Evolutionary conservation across 2,888 invertebrate species (phyloP).

Genomic region (Limnephilus rhombicus): DNA sequence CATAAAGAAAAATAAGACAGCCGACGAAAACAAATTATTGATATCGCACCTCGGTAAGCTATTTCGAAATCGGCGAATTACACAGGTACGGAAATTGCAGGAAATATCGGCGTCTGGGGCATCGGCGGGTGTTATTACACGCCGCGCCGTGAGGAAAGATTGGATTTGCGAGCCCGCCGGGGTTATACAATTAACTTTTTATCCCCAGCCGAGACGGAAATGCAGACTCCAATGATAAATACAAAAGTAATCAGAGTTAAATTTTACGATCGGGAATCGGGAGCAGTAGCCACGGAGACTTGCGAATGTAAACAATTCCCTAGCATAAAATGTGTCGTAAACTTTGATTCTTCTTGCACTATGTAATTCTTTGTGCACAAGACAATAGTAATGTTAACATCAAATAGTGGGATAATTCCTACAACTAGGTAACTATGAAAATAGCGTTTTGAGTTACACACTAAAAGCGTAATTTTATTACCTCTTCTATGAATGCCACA

Average conservation of each 20-base stretch:
- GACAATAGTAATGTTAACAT: too few relatives aligned
- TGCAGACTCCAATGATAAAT: constrained; percentile 26
- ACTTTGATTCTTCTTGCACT: not conserved
- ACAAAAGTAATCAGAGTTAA: constrained; percentile 46
- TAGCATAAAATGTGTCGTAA: not conserved
- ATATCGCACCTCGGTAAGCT: not conserved
- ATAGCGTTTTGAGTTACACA: too few relatives aligned
- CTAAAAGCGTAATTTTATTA: too few relatives aligned
- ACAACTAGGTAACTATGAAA: too few relatives aligned
- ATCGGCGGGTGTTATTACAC: constrained; percentile 11
- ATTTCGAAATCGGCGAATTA: constrained; percentile 25
- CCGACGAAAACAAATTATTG: not conserved
- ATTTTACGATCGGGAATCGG: constrained; percentile 29
- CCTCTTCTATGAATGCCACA: too few relatives aligned
- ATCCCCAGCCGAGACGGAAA: not conserved
- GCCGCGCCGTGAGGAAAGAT: constrained; percentile 8
- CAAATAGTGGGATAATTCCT: too few relatives aligned
- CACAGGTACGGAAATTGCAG: constrained; percentile 29
- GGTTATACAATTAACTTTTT: constrained; percentile 45
- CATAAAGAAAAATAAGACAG: not conserved
- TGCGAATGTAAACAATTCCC: not conserved
- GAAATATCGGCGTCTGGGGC: constrained; percentile 24
- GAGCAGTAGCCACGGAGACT: not conserved
- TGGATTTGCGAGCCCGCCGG: constrained; percentile 38
- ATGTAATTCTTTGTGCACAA: too few relatives aligned